Conservation (phyloP, 2,113 vertebrate genomes). For the Gambusia affinis region DNA sequence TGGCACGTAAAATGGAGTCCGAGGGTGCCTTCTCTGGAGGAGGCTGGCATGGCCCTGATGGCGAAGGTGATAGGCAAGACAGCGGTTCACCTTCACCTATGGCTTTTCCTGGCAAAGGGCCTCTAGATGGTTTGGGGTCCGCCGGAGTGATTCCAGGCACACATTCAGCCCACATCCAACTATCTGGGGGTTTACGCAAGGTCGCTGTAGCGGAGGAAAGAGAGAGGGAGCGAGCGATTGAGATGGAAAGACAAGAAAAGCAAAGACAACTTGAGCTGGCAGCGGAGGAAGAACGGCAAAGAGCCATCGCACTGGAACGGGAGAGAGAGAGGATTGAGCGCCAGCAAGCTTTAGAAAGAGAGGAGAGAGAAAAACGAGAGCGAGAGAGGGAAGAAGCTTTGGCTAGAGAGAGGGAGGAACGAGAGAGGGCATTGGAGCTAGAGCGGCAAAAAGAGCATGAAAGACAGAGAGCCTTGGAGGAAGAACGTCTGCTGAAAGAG, state of each 20-base stretch:
- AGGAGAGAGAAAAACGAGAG: conserved; percentile 56
- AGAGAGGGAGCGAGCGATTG: conserved; percentile 52
- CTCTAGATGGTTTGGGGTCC: conserved; percentile 60
- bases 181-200: conserved; percentile 69
- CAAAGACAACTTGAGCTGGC: conserved; percentile 54
- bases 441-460: too few species aligned
- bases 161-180: conserved; percentile 58
- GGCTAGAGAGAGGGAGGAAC: conserved; percentile 58
- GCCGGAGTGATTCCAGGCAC: conserved; percentile 66
- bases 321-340: conserved; percentile 58
- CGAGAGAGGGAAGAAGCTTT: conserved; percentile 55
- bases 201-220: conserved; percentile 52
- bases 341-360: conserved; percentile 64
- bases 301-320: conserved; percentile 50
- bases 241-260: conserved; percentile 59
- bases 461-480: too few species aligned
- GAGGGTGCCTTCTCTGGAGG: conserved; percentile 78
- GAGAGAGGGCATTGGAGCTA: conserved; percentile 35
- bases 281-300: conserved; percentile 52
- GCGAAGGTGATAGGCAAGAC: conserved; percentile 66
- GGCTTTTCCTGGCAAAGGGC: conserved; percentile 54
- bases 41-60: conserved; percentile 60
- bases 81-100: conserved; percentile 37
- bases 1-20: conserved; percentile 81
- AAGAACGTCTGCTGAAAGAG: too few species aligned